These are phyloP conservation scores for Sclerurus mexicanus DNA, from an alignment of 2,113 vertebrate species.

Conservation along the genomic window DNA sequence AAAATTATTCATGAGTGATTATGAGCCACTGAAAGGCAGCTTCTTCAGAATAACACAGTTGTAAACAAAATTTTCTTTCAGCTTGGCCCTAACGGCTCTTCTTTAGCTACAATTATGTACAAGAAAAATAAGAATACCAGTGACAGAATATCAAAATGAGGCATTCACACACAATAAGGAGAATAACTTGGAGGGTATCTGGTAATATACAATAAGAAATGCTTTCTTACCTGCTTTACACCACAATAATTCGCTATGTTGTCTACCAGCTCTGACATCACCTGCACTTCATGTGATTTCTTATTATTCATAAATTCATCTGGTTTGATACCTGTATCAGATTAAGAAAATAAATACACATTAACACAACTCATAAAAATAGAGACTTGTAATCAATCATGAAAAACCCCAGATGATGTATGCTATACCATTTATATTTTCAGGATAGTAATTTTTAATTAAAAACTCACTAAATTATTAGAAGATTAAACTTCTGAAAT, in stretches of 20 bases:
- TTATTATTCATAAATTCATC: slow-evolving; percentile 95
- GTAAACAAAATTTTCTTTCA: neutral
- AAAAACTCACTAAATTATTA: neutral
- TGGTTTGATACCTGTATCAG: slow-evolving; percentile 71
- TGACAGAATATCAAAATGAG: neutral
- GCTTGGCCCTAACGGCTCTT: neutral
- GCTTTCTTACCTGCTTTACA: slow-evolving; percentile 83
- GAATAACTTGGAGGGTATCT: neutral
- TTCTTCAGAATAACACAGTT: neutral
- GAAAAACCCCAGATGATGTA: neutral
- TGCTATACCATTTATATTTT: neutral
- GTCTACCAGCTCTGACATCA: slow-evolving; percentile 88
- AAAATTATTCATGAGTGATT: neutral
- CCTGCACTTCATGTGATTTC: slow-evolving; percentile 94
- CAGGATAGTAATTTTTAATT: neutral
- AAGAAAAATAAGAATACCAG: neutral
- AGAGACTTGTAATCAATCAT: neutral
- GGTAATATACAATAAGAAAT: neutral
- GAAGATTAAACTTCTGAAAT: neutral
- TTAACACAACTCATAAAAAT: neutral
- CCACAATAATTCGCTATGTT: slow-evolving; percentile 76
- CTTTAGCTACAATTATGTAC: neutral
- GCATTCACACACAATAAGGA: neutral
- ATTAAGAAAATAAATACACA: slow-evolving; percentile 7
- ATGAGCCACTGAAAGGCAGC: neutral